phyloP scores from a whole-genome alignment of 2,797 vertebrate species.

The Kryptopterus vitreolus region DNA sequence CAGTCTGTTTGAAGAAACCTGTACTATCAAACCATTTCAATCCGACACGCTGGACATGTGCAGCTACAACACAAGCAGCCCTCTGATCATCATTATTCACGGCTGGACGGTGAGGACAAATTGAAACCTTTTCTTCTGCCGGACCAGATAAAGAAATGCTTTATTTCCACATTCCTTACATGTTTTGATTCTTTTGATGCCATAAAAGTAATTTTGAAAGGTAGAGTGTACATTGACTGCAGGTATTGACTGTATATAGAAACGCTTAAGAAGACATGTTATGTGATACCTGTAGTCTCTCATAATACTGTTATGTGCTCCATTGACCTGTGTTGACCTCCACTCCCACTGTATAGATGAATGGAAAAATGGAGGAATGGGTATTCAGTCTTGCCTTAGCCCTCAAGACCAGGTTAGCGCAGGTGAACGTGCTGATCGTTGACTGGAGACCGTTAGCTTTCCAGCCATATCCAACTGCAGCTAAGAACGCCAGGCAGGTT shows the following conservation, averaged over 20 bases:
- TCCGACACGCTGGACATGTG: conserved; percentile 69
- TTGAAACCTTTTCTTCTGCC: background rate
- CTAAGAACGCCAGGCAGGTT: conserved; percentile 69
- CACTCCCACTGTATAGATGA: conserved; percentile 66
- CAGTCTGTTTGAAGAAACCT: conserved; percentile 55
- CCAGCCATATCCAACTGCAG: conserved; percentile 74
- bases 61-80: conserved; percentile 74
- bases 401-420: conserved; percentile 65
- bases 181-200: background rate
- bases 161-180: conserved; percentile 6
- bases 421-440: conserved; percentile 73
- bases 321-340: background rate
- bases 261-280: background rate
- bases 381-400: conserved; percentile 72
- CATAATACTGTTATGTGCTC: background rate
- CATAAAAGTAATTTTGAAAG: background rate
- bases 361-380: conserved; percentile 78
- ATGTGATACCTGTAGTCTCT: background rate
- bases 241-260: too few species aligned
- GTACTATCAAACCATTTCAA: conserved; percentile 64
- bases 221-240: background rate
- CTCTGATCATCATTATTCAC: conserved; percentile 80
- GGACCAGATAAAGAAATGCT: background rate
- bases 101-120: conserved; percentile 80
- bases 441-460: conserved; percentile 78